A percentile compares a stretch with the other conserved stretches of the same genome.
phyloP scores from a whole-genome alignment of 1,140 invertebrate species.

The Brachionus manjavacas region DNA sequence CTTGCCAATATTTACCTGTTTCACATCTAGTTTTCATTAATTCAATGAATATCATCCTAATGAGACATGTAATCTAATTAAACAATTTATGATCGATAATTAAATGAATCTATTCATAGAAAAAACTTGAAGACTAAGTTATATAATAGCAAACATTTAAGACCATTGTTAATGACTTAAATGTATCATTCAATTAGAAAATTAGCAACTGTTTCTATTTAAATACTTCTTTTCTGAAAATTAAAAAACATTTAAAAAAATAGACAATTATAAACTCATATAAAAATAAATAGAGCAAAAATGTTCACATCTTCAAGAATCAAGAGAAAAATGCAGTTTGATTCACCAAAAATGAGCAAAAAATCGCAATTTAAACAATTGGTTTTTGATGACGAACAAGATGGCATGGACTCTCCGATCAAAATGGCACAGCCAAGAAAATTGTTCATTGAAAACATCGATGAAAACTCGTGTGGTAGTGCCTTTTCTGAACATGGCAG shows the following conservation, averaged over 20 bases:
- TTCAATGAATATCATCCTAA: not conserved
- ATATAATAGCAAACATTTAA: constrained; percentile 18
- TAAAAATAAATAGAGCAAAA: not conserved
- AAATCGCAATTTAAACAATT: not conserved
- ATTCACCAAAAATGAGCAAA: not conserved
- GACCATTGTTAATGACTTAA: not conserved
- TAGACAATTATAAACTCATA: not conserved
- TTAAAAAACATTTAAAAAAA: not conserved
- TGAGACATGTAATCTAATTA: constrained; percentile 14
- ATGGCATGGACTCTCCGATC: not conserved
- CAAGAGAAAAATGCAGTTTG: not conserved
- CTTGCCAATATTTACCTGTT: not conserved
- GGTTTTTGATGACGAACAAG: not conserved
- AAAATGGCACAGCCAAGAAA: not conserved
- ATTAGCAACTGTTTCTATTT: not conserved
- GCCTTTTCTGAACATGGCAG: not conserved
- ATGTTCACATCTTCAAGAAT: not conserved
- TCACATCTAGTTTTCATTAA: not conserved
- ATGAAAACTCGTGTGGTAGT: not conserved
- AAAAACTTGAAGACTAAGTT: not conserved
- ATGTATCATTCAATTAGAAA: not conserved
- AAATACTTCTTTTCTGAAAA: not conserved
- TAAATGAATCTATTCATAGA: not conserved
- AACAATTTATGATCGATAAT: not conserved
- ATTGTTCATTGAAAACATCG: not conserved